Percentiles rank a stretch among this genome's conserved stretches.
These are phyloP conservation scores for Ochropleura leucogaster DNA, from an alignment of 2,888 invertebrate genomes.

Conservation along the genomic window DNA sequence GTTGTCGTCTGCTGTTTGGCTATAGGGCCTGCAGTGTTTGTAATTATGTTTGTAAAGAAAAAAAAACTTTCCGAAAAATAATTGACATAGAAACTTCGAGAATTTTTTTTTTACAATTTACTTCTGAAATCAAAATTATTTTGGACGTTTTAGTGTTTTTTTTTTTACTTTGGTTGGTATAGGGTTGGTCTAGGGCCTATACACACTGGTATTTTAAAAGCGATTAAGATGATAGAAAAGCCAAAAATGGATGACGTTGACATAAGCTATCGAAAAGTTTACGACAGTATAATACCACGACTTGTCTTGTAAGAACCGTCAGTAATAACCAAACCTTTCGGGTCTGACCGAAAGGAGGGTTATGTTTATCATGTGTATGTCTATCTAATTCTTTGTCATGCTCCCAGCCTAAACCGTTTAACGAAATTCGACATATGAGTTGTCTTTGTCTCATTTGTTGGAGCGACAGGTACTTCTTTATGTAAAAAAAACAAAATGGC, in stretches of 20 bases:
- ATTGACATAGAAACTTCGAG: not conserved
- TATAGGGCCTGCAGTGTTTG: not conserved
- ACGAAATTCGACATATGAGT: no score
- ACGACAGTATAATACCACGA: not conserved
- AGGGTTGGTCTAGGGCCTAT: no score
- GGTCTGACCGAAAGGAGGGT: no score
- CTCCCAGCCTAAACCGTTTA: no score
- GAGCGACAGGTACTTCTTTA: no score
- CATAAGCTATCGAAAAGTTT: not conserved
- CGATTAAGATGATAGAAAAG: not conserved
- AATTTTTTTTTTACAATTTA: not conserved
- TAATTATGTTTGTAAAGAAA: not conserved
- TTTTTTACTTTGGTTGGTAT: no score
- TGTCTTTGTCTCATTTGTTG: no score
- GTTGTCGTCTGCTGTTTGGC: no score
- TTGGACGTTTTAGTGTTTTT: not conserved
- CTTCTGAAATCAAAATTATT: not conserved
- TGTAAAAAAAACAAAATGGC: no score
- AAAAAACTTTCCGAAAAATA: not conserved
- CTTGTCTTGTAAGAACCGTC: not conserved
- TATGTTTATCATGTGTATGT: no score
- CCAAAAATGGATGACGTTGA: not conserved
- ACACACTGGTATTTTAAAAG: not conserved
- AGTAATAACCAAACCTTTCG: not conserved
- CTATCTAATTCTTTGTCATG: no score